phyloP scores from a whole-genome alignment of 2,113 vertebrate genomes.

The Neodon shergylaensis region DNA sequence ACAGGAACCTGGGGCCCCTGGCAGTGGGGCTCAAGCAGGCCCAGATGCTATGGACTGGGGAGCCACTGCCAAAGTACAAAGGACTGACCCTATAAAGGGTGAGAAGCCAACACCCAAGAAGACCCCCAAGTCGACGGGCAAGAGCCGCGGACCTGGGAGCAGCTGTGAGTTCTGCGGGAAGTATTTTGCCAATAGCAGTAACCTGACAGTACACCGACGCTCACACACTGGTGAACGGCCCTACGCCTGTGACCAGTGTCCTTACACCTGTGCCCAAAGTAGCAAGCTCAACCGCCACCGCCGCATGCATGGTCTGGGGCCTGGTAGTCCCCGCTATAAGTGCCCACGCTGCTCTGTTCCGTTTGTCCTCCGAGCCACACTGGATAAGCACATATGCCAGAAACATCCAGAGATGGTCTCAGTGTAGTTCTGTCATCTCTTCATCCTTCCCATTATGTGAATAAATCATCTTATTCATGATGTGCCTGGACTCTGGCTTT shows the following conservation, averaged over 20 bases:
- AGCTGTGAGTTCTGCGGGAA: conserved; percentile 92
- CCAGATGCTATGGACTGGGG: neutral
- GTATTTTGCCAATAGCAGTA: conserved; percentile 92
- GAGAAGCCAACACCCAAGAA: conserved; percentile 79
- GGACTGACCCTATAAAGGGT: conserved; percentile 31
- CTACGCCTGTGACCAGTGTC: conserved; percentile 90
- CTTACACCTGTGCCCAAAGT: conserved; percentile 92
- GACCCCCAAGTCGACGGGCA: conserved; percentile 78
- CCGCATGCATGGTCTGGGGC: conserved; percentile 90
- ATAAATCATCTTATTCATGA: conserved; percentile 42
- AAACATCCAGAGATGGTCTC: conserved; percentile 62
- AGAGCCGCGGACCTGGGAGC: conserved; percentile 81
- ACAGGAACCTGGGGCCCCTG: conserved; percentile 72
- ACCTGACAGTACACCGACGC: conserved; percentile 92
- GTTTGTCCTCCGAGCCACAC: conserved; percentile 91
- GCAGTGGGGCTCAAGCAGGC: conserved; percentile 68
- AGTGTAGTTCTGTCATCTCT: neutral
- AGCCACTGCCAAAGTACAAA: neutral
- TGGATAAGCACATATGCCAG: conserved; percentile 91
- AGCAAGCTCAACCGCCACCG: conserved; percentile 94
- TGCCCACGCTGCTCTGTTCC: conserved; percentile 90
- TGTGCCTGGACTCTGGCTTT: conserved; percentile 47
- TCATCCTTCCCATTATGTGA: neutral
- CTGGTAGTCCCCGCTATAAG: conserved; percentile 85
- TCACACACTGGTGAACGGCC: conserved; percentile 92